Percentiles rank a stretch among this genome's conserved stretches.
Evolutionary conservation across 2,113 vertebrate species (phyloP).

Genomic region (Tachysurus fulvidraco): DNA sequence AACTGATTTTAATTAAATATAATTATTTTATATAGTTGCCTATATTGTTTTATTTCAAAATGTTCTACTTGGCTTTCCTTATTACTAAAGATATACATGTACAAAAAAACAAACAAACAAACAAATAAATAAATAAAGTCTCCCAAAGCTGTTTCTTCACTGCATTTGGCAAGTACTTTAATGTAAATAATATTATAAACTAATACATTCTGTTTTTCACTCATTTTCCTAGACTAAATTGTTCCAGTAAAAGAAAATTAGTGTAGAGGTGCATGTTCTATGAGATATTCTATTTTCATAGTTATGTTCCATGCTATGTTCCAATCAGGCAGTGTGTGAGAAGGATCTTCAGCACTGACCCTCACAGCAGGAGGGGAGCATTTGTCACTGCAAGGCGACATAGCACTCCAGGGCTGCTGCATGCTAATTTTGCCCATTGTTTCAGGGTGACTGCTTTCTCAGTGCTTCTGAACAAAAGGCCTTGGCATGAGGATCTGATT

Average conservation of each 20-base stretch:
- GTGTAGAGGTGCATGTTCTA: background rate
- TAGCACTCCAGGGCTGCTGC: slow-evolving; percentile 71
- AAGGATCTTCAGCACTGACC: slow-evolving; percentile 73
- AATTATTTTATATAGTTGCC: background rate
- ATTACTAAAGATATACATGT: background rate
- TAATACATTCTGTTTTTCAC: background rate
- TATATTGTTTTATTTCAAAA: background rate
- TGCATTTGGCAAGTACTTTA: background rate
- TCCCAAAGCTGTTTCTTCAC: background rate
- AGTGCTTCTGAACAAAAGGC: slow-evolving; percentile 81
- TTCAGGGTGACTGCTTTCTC: slow-evolving; percentile 84
- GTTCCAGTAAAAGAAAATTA: background rate
- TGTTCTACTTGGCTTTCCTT: background rate
- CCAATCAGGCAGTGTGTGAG: slow-evolving; percentile 71
- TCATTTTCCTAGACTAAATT: background rate
- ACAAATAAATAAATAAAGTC: background rate
- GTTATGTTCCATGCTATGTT: slow-evolving; percentile 55
- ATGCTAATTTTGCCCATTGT: slow-evolving; percentile 86
- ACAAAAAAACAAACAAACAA: background rate
- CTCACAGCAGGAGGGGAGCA: slow-evolving; percentile 78
- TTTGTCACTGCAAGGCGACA: slow-evolving; percentile 69
- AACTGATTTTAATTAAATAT: background rate
- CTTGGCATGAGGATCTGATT: slow-evolving; percentile 72
- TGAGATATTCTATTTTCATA: background rate
- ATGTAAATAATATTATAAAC: background rate